phyloP scores from a whole-genome alignment of 2,888 invertebrate species.

The Spodoptera exigua region DNA sequence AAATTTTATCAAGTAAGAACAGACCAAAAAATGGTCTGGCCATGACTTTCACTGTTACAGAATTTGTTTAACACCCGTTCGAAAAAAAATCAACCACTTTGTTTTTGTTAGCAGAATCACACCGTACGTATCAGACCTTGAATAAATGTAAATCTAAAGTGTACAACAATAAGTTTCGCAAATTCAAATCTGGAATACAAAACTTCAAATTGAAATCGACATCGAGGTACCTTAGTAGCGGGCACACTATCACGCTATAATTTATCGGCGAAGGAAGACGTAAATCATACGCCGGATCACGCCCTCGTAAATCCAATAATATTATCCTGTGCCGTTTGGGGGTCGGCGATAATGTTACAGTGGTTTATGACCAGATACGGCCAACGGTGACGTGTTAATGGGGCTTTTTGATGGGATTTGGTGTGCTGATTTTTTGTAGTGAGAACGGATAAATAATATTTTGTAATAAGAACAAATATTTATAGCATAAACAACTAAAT shows the following conservation, averaged over 20 bases:
- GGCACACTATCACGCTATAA: slow-evolving; percentile 66
- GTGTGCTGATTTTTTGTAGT: slow-evolving; percentile 21
- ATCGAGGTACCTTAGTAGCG: slow-evolving; percentile 54
- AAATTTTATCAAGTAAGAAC: no score
- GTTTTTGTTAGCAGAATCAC: no score
- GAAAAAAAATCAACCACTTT: no score
- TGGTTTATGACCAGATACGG: slow-evolving; percentile 45
- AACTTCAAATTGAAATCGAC: slow-evolving; percentile 45
- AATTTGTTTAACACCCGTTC: no score
- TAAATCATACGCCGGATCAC: slow-evolving; percentile 85
- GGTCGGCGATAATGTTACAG: slow-evolving; percentile 72
- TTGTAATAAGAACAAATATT: no score
- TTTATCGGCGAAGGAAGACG: slow-evolving; percentile 84
- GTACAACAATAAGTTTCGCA: neutral
- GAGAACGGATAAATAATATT: no score
- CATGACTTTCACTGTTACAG: no score
- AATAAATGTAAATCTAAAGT: neutral
- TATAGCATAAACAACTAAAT: slow-evolving; percentile 17
- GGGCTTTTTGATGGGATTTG: slow-evolving; percentile 38
- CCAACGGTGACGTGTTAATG: slow-evolving; percentile 48
- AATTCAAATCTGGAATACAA: slow-evolving; percentile 1
- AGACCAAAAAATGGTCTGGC: no score
- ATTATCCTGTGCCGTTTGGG: slow-evolving; percentile 77
- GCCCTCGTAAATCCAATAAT: slow-evolving; percentile 86
- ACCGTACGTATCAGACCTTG: no score